Base-by-base conservation (phyloP, 1,140 invertebrate species). In the Drosophila littoralis region DNA sequence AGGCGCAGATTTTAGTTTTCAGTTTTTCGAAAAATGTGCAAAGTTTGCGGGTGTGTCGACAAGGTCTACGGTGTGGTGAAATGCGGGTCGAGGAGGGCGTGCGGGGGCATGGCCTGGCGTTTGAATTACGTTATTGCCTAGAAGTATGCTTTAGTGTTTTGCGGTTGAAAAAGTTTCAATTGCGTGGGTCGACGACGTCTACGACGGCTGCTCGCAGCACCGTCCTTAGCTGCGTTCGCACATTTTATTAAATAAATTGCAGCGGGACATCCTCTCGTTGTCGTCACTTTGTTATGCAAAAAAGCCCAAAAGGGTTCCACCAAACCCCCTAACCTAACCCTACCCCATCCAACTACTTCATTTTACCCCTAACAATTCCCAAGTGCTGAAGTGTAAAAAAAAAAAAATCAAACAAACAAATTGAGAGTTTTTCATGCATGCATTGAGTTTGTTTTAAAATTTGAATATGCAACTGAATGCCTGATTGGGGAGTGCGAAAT, bases 91-190 rank as follows among this genome's bases (percentile, higher is more conserved):
- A 38, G 65, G 73, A 0, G 52, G 6, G 52, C 12, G 10, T 28
- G 36, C 50, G n/a, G 15, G 8, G 57, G 13, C n/a, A n/a, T 1
- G 42, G 57, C 61, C n/a, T 42, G 66, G 77, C 67, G 59, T 86
- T 86, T 85, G 82, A 85, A 85, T 85, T 79, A 85, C 82, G 82
- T 85, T 85, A 85, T 85, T 85, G 82, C 82, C 82, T 85, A 81
- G 71, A 81, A 85, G 82, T 85, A 85, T 86, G 82, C 64, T 86
- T 81, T 85, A 75, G 82, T 85, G 85, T 85, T 85, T 85, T 81
- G 82, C 82, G 82, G 82, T 85, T 85, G 82, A 85, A 85, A 85
- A 85, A 85, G 82, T 85, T 85, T 85, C 82, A 86, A 85, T 85
- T 85, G 82, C 82, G 79, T 78, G 82, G 82, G 82, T 85, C 81